Evolutionary conservation across 2,797 vertebrate genomes (phyloP).

Genomic region (Cheirogaleus major): DNA sequence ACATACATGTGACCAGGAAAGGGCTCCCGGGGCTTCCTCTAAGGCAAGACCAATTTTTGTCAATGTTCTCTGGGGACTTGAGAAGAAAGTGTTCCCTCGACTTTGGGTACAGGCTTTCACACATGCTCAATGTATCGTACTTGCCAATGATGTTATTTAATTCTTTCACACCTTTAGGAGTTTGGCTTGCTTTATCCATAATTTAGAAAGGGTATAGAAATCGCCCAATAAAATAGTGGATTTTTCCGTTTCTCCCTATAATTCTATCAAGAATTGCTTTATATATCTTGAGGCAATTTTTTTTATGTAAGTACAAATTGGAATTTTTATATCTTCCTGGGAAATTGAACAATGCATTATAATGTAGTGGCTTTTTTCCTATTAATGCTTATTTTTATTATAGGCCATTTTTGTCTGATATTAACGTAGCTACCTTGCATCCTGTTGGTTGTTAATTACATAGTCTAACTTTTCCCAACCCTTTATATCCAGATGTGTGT

Average conservation of each 20-base stretch:
- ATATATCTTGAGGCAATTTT: slow-evolving; percentile 6
- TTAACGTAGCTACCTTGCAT: not conserved
- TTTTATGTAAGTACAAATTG: not conserved
- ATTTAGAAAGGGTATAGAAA: not conserved
- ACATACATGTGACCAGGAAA: not conserved
- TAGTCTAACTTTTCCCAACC: not conserved
- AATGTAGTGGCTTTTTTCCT: not conserved
- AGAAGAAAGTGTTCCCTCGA: not conserved
- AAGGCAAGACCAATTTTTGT: not conserved
- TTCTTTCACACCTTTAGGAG: not conserved
- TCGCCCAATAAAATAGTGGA: not conserved
- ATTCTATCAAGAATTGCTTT: not conserved
- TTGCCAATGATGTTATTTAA: not conserved
- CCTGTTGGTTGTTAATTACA: not conserved
- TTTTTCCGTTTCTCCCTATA: not conserved
- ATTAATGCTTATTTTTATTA: not conserved
- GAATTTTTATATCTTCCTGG: not conserved
- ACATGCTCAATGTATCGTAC: not conserved
- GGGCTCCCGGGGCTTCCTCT: not conserved
- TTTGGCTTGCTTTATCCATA: not conserved
- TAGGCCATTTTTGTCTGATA: not conserved
- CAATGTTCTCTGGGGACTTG: not conserved
- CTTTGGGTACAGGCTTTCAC: not conserved
- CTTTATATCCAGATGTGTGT: not conserved
- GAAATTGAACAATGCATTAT: not conserved